Evolutionary conservation across 2,797 vertebrate genomes (phyloP).

Genomic region (Petrocephalus schoutedeni): DNA sequence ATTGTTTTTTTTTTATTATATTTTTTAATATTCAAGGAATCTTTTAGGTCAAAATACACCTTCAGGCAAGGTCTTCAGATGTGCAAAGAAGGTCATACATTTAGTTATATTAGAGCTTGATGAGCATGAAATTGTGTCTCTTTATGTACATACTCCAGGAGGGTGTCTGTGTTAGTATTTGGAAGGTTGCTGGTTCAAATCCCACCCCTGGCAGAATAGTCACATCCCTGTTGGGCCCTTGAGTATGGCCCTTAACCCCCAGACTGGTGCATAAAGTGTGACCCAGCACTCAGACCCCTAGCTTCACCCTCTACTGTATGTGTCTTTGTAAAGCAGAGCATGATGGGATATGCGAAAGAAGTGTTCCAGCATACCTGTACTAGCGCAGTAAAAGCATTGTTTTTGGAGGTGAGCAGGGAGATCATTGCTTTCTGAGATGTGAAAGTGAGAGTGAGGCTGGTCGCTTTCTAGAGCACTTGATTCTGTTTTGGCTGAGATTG

Average conservation of each 20-base stretch:
- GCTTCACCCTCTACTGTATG: no score
- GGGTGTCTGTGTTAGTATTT: not conserved
- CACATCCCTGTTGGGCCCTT: not conserved
- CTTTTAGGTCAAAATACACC: not conserved
- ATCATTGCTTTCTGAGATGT: not conserved
- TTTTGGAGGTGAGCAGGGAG: not conserved
- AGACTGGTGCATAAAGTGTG: not conserved
- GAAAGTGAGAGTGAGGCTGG: not conserved
- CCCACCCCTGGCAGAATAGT: not conserved
- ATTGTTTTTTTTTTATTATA: not conserved
- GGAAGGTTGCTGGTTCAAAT: not conserved
- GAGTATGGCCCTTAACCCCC: not conserved
- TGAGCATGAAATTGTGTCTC: not conserved
- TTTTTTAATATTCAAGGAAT: not conserved
- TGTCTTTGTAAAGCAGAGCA: not conserved
- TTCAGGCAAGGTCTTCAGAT: not conserved
- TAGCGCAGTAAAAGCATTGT: not conserved
- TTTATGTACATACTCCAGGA: not conserved
- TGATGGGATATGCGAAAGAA: not conserved
- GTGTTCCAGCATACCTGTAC: not conserved
- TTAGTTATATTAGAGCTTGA: not conserved
- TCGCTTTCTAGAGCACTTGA: not conserved
- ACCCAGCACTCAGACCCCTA: not conserved
- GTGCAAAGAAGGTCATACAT: not conserved
- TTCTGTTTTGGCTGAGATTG: not conserved